phyloP scores from a whole-genome alignment of 2,797 vertebrate species.

The Acanthornis magna region DNA sequence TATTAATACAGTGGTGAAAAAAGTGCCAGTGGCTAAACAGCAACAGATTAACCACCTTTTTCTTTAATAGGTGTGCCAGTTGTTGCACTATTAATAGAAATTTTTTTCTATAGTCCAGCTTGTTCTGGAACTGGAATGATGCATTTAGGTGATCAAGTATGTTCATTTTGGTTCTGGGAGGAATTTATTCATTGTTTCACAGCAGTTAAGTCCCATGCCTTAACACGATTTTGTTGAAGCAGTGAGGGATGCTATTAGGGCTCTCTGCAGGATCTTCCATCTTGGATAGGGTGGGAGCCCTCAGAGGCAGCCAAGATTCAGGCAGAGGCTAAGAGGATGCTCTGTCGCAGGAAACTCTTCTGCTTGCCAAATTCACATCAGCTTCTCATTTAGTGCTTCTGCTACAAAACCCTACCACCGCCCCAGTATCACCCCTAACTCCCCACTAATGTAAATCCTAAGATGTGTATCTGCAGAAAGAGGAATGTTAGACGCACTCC shows the following conservation, averaged over 20 bases:
- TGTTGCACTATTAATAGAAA: background rate
- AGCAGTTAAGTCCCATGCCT: background rate
- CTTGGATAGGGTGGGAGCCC: background rate
- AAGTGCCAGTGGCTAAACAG: background rate
- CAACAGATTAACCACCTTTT: conserved; percentile 8
- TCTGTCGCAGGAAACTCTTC: background rate
- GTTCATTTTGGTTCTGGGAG: background rate
- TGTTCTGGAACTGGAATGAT: conserved; percentile 8
- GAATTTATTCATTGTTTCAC: background rate
- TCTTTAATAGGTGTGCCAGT: background rate
- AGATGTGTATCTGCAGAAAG: background rate
- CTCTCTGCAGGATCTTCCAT: conserved; percentile 16
- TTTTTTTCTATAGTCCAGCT: conserved; percentile 1
- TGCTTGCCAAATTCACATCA: conserved; percentile 32
- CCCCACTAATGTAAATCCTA: background rate
- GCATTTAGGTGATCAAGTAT: background rate
- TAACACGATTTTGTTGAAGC: background rate
- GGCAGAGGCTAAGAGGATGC: background rate
- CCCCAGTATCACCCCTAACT: background rate
- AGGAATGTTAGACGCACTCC: background rate
- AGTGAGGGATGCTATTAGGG: background rate
- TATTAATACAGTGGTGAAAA: background rate
- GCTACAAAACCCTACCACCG: background rate
- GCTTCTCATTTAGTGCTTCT: background rate
- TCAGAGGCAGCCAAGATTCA: background rate